A percentile compares a stretch with the other conserved stretches of the same genome.
Evolutionary conservation across 2,888 invertebrate genomes (phyloP).

Genomic region (Eristalis intricaria): DNA sequence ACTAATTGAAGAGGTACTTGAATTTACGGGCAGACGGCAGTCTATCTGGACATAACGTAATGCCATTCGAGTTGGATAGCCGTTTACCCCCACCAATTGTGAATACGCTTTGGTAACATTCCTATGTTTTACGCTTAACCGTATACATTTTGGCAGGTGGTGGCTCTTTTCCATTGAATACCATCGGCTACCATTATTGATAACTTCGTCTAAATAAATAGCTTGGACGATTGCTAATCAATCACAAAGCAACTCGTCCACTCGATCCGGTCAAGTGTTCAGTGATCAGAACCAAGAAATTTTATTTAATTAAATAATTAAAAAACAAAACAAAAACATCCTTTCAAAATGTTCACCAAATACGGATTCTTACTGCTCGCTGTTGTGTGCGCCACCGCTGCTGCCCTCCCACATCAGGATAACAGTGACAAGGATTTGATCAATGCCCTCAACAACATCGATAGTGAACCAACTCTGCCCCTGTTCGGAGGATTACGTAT

Average conservation of each 20-base stretch:
- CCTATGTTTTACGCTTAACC: slow-evolving; percentile 34
- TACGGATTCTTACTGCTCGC: slow-evolving; percentile 79
- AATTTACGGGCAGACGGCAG: slow-evolving; percentile 14
- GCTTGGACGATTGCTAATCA: slow-evolving; percentile 78
- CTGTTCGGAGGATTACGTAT: slow-evolving; percentile 81
- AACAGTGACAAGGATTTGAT: slow-evolving; percentile 81
- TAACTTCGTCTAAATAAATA: slow-evolving; percentile 77
- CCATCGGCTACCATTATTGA: slow-evolving; percentile 6
- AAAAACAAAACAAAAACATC: slow-evolving; percentile 41
- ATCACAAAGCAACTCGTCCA: slow-evolving; percentile 80
- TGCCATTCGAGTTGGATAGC: slow-evolving; percentile 13
- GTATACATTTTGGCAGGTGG: slow-evolving; percentile 66
- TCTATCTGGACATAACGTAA: slow-evolving; percentile 14
- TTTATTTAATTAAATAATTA: slow-evolving; percentile 48
- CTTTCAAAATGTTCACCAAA: slow-evolving; percentile 79
- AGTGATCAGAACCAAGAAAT: slow-evolving; percentile 74
- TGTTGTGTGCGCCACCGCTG: slow-evolving; percentile 76
- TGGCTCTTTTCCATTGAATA: slow-evolving; percentile 40
- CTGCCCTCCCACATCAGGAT: slow-evolving; percentile 79
- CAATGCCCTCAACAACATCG: slow-evolving; percentile 81
- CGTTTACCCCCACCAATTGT: slow-evolving; percentile 19
- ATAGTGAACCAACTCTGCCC: slow-evolving; percentile 80
- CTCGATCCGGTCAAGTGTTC: slow-evolving; percentile 78
- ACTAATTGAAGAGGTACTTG: slow-evolving; percentile 57
- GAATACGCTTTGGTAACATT: slow-evolving; percentile 45